Percentiles rank a stretch among this genome's conserved stretches.
Conservation (phyloP, 2,797 vertebrate species). For the Molossus alvarezi region DNA sequence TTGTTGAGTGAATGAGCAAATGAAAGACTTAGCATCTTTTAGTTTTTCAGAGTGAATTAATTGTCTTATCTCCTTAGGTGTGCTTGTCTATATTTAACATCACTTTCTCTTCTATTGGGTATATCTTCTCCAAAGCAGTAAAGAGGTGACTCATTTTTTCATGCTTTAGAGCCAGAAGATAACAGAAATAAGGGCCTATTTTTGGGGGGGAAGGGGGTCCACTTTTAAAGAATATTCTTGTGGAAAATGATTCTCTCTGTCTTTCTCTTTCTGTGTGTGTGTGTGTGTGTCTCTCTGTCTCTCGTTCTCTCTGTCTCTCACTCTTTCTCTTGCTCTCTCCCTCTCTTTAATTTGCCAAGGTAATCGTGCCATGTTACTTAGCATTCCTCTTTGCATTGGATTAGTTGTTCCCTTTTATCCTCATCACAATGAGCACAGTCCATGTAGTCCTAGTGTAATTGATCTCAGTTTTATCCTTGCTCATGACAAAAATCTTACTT, state of each 20-base stretch:
- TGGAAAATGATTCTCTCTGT: background rate
- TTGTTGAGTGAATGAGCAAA: background rate
- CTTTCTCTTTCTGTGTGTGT: no score
- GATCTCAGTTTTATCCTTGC: background rate
- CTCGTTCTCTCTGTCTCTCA: background rate
- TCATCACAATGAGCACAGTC: background rate
- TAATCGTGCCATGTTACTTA: background rate
- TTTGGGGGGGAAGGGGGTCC: no score
- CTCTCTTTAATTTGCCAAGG: background rate
- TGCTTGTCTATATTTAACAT: background rate
- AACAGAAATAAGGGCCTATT: background rate
- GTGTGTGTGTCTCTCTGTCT: no score
- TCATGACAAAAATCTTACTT: background rate
- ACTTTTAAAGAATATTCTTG: background rate
- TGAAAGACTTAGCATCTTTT: background rate
- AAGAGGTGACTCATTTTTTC: background rate
- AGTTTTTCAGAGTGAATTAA: background rate
- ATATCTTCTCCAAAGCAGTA: background rate
- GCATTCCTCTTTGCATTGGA: background rate
- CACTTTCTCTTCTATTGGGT: background rate
- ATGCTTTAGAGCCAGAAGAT: background rate
- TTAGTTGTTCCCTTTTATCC: background rate
- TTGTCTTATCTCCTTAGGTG: background rate
- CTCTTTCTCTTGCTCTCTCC: fast-evolving
- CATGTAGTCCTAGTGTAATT: background rate